Evolutionary conservation across 2,113 vertebrate species (phyloP), one percentile per base, ranked within the genome.

Genomic region (Osmerus mordax): DNA sequence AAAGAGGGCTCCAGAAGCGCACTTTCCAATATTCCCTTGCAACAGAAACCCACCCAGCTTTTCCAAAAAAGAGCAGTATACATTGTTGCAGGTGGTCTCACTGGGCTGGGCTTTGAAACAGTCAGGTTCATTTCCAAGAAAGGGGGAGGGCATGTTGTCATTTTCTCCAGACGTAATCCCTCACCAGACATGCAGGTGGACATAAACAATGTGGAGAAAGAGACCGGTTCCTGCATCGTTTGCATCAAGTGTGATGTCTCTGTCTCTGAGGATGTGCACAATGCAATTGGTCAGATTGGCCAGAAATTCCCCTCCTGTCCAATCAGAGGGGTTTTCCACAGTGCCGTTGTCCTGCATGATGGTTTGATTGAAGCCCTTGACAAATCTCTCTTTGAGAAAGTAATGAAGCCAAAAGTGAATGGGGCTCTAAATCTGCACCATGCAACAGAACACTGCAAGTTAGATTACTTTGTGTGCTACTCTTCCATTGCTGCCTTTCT

Each of bases 391-490:
- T 95, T 92, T 70, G 92, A 94, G 80, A 89, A 94, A 74, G 94
- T 96, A 21, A 71, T 96, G 67, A 92, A 77, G 68, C 95, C 95
- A 9, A 96, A 95, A 90, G 88, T 95, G 15, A 93, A 89, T 7
- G 95, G 94, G 25, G 94, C 77, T 0, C 32, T 96, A 41, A 95
- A 95, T 88, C 89, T 97, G 74, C 94, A 95, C 47, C 36, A 77
- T 73, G 91, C 92, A 70, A 95, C 92, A 55, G 78, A 67, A 72
- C 76, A 85, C 51, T 91, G 90, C 53, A 56, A 90, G 14, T 79
- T 96, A 23, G 93, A 95, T 85, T 94, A 95, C 77, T 96, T 96
- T 91, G 94, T 96, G 36, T 95, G 94, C 75, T 94, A 92, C 76
- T 95, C 94, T 3, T 96, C 94, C 8, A 75, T 94, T 65, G 81